Percentiles rank a stretch among this genome's conserved stretches.
Conservation (phyloP, 2,113 vertebrate species). For the Silurus meridionalis region DNA sequence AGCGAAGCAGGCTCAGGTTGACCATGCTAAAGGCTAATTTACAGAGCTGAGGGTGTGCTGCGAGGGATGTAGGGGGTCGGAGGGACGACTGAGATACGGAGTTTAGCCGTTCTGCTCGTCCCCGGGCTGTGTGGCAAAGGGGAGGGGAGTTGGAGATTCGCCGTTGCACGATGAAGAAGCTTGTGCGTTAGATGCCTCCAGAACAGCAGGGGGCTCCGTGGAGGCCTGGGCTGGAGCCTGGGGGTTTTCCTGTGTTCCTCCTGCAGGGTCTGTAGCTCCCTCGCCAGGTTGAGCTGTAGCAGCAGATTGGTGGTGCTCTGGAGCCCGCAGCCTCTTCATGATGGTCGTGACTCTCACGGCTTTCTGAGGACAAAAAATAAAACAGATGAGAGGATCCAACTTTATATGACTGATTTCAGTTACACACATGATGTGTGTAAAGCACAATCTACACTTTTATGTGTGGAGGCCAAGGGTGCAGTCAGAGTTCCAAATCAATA, state of each 20-base stretch:
- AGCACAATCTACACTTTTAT: neutral
- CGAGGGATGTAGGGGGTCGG: neutral
- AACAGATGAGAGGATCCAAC: neutral
- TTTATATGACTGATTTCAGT: neutral
- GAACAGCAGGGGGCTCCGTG: constrained; percentile 46
- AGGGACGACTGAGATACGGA: neutral
- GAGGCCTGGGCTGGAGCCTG: constrained; percentile 54
- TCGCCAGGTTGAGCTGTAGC: constrained; percentile 47
- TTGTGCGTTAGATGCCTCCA: constrained; percentile 55
- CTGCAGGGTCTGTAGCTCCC: constrained; percentile 52
- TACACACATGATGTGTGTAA: no score
- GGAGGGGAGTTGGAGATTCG: constrained; percentile 65
- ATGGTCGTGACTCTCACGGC: constrained; percentile 95
- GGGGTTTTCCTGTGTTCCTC: constrained; percentile 54
- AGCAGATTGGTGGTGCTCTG: constrained; percentile 76
- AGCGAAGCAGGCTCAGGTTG: constrained; percentile 72
- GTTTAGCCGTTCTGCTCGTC: constrained; percentile 80
- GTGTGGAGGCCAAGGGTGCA: no score
- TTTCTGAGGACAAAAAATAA: constrained; percentile 76
- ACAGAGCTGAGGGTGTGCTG: constrained; percentile 70
- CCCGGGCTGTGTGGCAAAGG: constrained; percentile 61
- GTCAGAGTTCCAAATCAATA: no score
- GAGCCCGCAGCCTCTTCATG: constrained; percentile 91
- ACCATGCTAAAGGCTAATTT: constrained; percentile 86
- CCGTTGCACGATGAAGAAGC: constrained; percentile 77